phyloP scores from a whole-genome alignment of 2,888 invertebrate genomes.

The Augiades crinisus region DNA sequence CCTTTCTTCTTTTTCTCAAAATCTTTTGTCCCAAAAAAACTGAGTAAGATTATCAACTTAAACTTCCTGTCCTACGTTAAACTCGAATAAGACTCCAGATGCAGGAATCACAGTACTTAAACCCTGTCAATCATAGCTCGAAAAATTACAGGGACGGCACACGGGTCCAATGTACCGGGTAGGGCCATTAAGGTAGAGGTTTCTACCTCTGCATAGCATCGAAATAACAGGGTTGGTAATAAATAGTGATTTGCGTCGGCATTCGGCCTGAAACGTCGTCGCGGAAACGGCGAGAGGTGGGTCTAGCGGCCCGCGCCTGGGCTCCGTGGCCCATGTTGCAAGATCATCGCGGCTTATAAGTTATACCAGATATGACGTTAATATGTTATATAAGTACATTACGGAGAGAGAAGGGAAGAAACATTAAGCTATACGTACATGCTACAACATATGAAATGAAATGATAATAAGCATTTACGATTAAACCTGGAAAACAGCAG shows the following conservation, averaged over 20 bases:
- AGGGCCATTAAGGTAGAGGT: slow-evolving; percentile 17
- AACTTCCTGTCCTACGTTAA: not conserved
- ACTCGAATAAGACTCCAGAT: slow-evolving; percentile 5
- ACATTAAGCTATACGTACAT: too few species aligned
- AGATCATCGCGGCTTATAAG: not conserved
- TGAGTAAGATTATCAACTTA: too few species aligned
- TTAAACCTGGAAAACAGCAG: too few species aligned
- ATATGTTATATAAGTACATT: too few species aligned
- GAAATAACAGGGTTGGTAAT: slow-evolving; percentile 56
- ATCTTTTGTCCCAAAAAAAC: too few species aligned
- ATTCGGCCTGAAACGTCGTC: slow-evolving; percentile 33
- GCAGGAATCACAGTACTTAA: slow-evolving; percentile 8
- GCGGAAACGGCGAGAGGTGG: slow-evolving; percentile 62
- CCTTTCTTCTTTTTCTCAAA: too few species aligned
- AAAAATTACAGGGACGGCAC: slow-evolving; percentile 31
- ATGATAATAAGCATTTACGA: too few species aligned
- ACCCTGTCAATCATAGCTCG: slow-evolving; percentile 35
- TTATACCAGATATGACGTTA: too few species aligned
- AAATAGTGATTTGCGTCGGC: slow-evolving; percentile 65
- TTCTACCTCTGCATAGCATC: slow-evolving; percentile 40
- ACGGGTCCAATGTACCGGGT: slow-evolving; percentile 7
- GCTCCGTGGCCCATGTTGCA: slow-evolving; percentile 32
- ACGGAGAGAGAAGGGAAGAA: too few species aligned
- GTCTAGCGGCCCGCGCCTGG: slow-evolving; percentile 43
- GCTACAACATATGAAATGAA: too few species aligned